Evolutionary conservation across 92 coral and sea anemone species (phyloP).

Genomic region (Epizoanthus stellaris): DNA sequence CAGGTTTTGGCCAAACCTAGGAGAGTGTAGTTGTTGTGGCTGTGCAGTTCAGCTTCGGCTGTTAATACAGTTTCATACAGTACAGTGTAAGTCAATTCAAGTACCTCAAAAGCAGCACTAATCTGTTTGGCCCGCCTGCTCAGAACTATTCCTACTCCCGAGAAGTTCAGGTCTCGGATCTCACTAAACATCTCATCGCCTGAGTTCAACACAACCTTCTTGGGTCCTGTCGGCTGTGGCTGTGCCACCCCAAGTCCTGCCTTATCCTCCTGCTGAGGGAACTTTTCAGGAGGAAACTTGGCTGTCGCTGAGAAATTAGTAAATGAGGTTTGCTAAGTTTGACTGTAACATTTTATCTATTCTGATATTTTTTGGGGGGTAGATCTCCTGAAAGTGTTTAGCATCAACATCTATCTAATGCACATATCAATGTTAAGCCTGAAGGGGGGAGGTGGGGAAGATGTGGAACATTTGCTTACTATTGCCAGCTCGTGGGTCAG

Average conservation of each 20-base stretch:
- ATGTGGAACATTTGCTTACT: too few relatives aligned
- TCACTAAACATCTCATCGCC: conserved; percentile 89
- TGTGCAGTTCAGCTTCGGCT: too few relatives aligned
- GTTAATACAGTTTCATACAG: too few relatives aligned
- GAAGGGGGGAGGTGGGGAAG: too few relatives aligned
- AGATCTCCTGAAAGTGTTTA: neutral
- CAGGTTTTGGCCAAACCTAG: too few relatives aligned
- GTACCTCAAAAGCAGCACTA: conserved; percentile 97
- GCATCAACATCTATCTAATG: too few relatives aligned
- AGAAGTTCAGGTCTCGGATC: conserved; percentile 94
- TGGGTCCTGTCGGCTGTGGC: conserved; percentile 84
- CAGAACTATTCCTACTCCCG: conserved; percentile 93
- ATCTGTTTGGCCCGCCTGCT: conserved; percentile 95
- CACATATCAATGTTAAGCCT: too few relatives aligned
- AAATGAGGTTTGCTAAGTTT: neutral
- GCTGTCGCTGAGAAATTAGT: conserved; percentile 81
- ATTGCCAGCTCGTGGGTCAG: too few relatives aligned
- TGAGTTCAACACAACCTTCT: conserved; percentile 92
- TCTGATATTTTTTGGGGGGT: neutral
- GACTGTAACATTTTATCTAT: neutral
- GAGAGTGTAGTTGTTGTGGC: too few relatives aligned
- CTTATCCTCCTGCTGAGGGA: conserved; percentile 91
- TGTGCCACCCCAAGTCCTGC: conserved; percentile 71
- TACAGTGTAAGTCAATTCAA: neutral
- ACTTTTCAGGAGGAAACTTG: conserved; percentile 91